Conservation (phyloP, 2,888 invertebrate genomes). For the Drosophila trichaetosa region DNA sequence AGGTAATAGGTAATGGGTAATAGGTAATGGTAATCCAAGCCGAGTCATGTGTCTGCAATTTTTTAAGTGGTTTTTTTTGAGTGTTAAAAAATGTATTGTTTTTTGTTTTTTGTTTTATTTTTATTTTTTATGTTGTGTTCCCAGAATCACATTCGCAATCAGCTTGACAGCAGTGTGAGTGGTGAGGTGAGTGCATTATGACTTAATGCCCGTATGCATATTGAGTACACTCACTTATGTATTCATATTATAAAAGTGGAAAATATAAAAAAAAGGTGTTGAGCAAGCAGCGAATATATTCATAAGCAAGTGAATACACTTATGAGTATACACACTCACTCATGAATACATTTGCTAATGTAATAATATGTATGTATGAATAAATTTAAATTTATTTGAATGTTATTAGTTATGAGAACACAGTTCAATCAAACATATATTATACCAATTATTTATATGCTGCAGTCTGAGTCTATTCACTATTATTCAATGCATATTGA, state of each 20-base stretch:
- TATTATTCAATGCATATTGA: neutral
- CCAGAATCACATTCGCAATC: slow-evolving; percentile 27
- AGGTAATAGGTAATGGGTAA: slow-evolving; percentile 36
- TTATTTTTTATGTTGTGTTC: slow-evolving; percentile 32
- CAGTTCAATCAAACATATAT: neutral
- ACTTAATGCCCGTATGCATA: neutral
- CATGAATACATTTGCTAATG: neutral
- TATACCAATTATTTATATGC: neutral
- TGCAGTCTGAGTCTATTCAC: neutral
- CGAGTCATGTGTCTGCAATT: slow-evolving; percentile 42
- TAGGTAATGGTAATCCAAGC: slow-evolving; percentile 33
- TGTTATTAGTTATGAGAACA: neutral
- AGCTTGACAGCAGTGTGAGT: slow-evolving; percentile 18
- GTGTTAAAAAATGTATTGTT: neutral
- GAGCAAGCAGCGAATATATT: neutral
- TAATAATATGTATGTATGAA: neutral
- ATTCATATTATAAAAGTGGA: neutral
- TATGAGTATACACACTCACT: slow-evolving; percentile 10
- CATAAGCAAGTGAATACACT: neutral
- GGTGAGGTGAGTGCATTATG: neutral
- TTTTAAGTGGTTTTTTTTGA: slow-evolving; percentile 40
- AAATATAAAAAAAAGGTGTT: neutral
- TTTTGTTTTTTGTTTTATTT: neutral
- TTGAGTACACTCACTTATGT: slow-evolving; percentile 1
- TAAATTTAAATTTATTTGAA: neutral